Evolutionary conservation across 2,888 invertebrate species (phyloP).

Genomic region (Ennomos erosarius): DNA sequence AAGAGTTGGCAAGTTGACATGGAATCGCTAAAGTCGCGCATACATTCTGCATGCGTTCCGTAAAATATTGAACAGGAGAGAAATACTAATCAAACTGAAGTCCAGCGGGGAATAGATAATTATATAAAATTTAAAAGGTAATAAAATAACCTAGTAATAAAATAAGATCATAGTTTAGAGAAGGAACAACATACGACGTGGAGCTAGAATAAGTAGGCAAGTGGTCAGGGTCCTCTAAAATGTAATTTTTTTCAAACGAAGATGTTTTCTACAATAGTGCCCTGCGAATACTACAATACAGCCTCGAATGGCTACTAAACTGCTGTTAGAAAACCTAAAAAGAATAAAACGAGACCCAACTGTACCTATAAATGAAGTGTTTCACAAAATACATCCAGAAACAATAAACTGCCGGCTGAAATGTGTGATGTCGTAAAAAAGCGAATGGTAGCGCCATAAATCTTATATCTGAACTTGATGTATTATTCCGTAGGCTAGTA

Average conservation of each 20-base stretch:
- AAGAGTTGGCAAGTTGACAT: background rate
- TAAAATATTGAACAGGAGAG: background rate
- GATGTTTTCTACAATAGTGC: no score
- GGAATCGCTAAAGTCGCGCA: background rate
- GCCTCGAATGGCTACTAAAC: no score
- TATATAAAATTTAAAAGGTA: no score
- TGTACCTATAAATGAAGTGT: constrained; percentile 4
- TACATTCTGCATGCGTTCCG: background rate
- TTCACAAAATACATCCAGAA: constrained; percentile 31
- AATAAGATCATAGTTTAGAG: no score
- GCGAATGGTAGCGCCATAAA: constrained; percentile 50
- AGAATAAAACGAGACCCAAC: background rate
- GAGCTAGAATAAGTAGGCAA: no score
- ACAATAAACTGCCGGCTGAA: constrained; percentile 38
- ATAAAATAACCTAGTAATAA: no score
- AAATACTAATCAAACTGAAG: background rate
- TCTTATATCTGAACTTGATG: constrained; percentile 43
- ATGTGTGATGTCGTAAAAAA: constrained; percentile 47
- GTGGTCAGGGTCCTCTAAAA: no score
- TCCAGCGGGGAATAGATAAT: background rate
- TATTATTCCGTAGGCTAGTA: constrained; percentile 44
- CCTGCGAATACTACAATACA: no score
- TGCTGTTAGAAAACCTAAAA: no score
- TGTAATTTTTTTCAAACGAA: no score
- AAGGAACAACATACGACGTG: no score